Evolutionary conservation across 2,888 invertebrate species (phyloP).

Genomic region (Amorpha juglandis): DNA sequence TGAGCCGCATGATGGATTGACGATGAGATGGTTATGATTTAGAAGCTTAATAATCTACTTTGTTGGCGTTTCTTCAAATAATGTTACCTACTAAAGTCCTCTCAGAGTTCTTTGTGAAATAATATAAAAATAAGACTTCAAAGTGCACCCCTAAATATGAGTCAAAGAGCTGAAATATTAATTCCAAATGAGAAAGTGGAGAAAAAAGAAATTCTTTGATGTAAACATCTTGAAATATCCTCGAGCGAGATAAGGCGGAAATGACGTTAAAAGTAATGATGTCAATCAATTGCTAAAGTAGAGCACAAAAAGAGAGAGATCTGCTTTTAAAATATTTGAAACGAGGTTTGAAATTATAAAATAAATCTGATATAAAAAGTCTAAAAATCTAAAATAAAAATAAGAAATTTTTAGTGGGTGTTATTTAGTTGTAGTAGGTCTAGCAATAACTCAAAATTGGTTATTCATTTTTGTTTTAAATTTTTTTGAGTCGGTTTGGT

Average conservation of each 20-base stretch:
- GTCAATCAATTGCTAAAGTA: conserved; percentile 36
- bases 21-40: conserved; percentile 6
- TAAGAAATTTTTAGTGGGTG: too few species aligned
- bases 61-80: background rate
- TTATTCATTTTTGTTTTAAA: too few species aligned
- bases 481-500: too few species aligned
- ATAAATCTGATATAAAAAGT: too few species aligned
- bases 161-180: conserved; percentile 13
- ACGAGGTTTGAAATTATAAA: too few species aligned
- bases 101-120: background rate
- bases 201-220: conserved; percentile 35
- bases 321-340: too few species aligned
- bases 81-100: conserved; percentile 6
- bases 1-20: conserved; percentile 25
- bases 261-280: conserved; percentile 43
- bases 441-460: too few species aligned
- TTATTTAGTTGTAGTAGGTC: too few species aligned
- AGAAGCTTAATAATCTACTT: conserved; percentile 8
- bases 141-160: conserved; percentile 19
- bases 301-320: too few species aligned
- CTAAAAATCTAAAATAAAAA: too few species aligned
- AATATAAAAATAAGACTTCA: conserved; percentile 17
- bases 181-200: conserved; percentile 28
- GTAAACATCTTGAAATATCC: conserved; percentile 36
- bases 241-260: conserved; percentile 32